Conservation (phyloP, 2,888 invertebrate species). For the Volucella bombylans region DNA sequence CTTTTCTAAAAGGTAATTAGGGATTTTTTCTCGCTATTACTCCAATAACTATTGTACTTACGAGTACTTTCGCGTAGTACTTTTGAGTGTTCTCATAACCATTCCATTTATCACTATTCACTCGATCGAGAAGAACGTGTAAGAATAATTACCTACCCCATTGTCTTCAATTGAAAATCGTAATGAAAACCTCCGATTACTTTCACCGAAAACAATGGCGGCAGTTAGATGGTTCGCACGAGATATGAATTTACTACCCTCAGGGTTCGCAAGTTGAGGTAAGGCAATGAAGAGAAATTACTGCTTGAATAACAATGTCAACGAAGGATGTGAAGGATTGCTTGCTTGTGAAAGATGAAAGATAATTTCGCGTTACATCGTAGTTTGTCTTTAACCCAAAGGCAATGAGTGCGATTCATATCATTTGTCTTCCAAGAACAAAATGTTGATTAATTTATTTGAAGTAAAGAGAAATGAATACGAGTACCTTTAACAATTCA, state of each 20-base stretch:
- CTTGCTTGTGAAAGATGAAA: slow-evolving; percentile 59
- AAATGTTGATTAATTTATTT: no score
- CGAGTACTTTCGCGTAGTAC: not conserved
- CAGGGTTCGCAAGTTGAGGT: slow-evolving; percentile 58
- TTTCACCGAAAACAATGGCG: slow-evolving; percentile 61
- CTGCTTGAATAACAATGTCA: slow-evolving; percentile 48
- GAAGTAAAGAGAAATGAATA: no score
- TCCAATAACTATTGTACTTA: not conserved
- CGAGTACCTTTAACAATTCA: no score
- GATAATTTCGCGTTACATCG: slow-evolving; percentile 54
- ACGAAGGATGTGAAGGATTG: slow-evolving; percentile 49
- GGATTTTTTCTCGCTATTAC: not conserved
- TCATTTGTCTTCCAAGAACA: no score
- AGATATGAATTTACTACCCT: slow-evolving; percentile 65
- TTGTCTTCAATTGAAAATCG: slow-evolving; percentile 58
- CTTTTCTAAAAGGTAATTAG: not conserved
- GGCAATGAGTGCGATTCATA: no score
- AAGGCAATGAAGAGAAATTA: slow-evolving; percentile 70
- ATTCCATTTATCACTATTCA: slow-evolving; percentile 1
- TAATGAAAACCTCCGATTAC: slow-evolving; percentile 63
- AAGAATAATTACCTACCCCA: slow-evolving; percentile 67
- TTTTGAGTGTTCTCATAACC: not conserved
- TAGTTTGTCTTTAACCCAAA: no score
- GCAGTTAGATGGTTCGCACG: slow-evolving; percentile 43
- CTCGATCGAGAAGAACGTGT: slow-evolving; percentile 43